Evolutionary conservation across 2,113 vertebrate species (phyloP), one percentile per base, ranked within the genome.

Genomic region (Morone saxatilis): DNA sequence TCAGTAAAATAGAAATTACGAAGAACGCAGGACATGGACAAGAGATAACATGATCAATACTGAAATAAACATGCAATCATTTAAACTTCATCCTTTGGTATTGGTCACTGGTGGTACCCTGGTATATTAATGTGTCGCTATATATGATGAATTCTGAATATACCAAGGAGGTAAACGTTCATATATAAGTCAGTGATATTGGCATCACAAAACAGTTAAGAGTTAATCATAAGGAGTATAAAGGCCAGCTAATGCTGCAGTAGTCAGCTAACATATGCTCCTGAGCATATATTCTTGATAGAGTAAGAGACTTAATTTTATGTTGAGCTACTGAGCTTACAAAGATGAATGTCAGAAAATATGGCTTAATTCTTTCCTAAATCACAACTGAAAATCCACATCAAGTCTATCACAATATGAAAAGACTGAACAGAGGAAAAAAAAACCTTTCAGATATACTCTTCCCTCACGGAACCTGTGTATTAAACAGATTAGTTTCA

Each of bases 301-400:
- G 67, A 75, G 53, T 62, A 40, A 67, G 36, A 41, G 38, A 68
- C 22, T 83, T 50, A 66, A 19, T 63, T 78, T 89, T 68, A 66
- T 36, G 62, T 48, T 79, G 82, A 85, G 83, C 78, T 47, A 19
- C 1, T n/a, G 72, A 73, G 81, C 53, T 81, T 71, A 47, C 20
- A 51, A 62, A 83, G 81, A 80, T 51, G 48, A 83, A 88, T 36
- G 71, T 83, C n/a, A 71, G 48, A 14, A 31, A 80, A 62, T 8
- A 36, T 19, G 14, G 17, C 31, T 17, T 56, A 56, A 50, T 25
- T 70, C 40, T 45, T 6, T 1, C 38, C 54, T 50, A 4, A 65
- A 76, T 75, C 59, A 74, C 41, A 63, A 62, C 12, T 2, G 9
- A 40, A 56, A 56, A 77, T 83, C 66, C 66, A 73, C 67, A 19